These are phyloP conservation scores for Lycia hirtaria DNA, from an alignment of 2,888 invertebrate genomes.

Conservation along the genomic window DNA sequence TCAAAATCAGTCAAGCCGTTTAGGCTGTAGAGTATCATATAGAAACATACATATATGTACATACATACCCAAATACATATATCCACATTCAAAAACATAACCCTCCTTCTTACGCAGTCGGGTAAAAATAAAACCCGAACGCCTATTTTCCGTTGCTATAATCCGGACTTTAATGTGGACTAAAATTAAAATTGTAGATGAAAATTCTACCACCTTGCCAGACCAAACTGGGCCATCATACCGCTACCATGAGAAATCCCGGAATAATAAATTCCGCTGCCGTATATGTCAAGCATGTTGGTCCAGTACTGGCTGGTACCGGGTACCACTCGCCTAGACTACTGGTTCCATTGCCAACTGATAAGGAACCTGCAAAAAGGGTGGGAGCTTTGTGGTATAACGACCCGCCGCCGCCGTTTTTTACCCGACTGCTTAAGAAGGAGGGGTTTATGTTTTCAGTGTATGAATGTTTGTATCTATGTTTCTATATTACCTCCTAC, in stretches of 20 bases:
- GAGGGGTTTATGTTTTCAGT: no score
- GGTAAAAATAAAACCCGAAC: no score
- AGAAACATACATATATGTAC: no score
- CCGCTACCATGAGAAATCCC: conserved; percentile 23
- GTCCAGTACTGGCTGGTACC: conserved; percentile 28
- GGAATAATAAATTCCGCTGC: conserved; percentile 36
- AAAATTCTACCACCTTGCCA: not conserved
- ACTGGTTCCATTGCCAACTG: conserved; percentile 40
- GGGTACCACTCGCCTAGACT: conserved; percentile 43
- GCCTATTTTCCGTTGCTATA: not conserved
- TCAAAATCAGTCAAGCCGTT: no score
- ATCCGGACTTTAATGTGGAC: not conserved
- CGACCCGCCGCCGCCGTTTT: no score
- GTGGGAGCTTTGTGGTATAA: no score
- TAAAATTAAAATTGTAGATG: not conserved
- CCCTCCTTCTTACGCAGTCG: no score
- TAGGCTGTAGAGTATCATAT: no score
- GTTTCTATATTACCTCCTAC: not conserved
- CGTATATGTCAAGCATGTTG: conserved; percentile 34
- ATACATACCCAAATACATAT: no score
- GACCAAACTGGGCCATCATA: conserved; percentile 17
- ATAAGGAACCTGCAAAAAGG: no score
- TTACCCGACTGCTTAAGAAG: no score
- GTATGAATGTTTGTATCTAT: not conserved
- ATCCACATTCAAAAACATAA: no score